Evolutionary conservation across 35 echinoderm and acorn worm genomes (phyloP), one percentile per base, ranked within the genome.

Genomic region (Strongylocentrotus purpuratus): DNA sequence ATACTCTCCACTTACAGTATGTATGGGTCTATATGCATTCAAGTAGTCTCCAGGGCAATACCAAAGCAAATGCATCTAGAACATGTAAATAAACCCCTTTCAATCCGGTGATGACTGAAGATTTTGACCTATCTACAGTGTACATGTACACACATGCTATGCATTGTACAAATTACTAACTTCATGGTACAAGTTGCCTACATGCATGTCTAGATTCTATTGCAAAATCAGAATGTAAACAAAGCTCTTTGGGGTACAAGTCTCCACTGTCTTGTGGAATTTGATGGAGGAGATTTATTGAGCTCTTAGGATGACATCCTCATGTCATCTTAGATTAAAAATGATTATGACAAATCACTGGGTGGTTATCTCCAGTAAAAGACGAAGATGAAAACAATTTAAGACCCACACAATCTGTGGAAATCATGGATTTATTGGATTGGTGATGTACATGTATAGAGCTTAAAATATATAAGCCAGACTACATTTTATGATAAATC

Each of bases 71-170:
- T 78, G 65, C 65, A 78, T 78, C 65, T 78, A 78, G 65, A 78
- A 78, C 65, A 78, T 78, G 65, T 78, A 78, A 78, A 78, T 78
- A 78, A 78, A 22, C 65, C 65, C 65, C 65, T 78, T 78, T 78
- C 22, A 78, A 78, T 4, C 65, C 20, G 65, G 65, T 78, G 65
- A 78, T 78, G 65, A 78, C 65, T 78, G 65, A 78, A 78, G 65
- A 78, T 78, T 78, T 78, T 78, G 65, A 78, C 65, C 65, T 78
- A 78, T 78, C 65, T 78, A 78, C n/a, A n/a, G n/a, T n/a, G n/a
- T n/a, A n/a, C 65, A 78, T 25, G 65, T 78, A 78, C 20, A 78
- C 65, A 78, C 22, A 70, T 70, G 13, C 20, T 28, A 70, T 78
- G 28, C 15, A 18, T 41, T 41, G 35, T 41, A 41, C 35, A 41